phyloP scores from a whole-genome alignment of 2,888 invertebrate genomes.

The Meteorus cinctellus region DNA sequence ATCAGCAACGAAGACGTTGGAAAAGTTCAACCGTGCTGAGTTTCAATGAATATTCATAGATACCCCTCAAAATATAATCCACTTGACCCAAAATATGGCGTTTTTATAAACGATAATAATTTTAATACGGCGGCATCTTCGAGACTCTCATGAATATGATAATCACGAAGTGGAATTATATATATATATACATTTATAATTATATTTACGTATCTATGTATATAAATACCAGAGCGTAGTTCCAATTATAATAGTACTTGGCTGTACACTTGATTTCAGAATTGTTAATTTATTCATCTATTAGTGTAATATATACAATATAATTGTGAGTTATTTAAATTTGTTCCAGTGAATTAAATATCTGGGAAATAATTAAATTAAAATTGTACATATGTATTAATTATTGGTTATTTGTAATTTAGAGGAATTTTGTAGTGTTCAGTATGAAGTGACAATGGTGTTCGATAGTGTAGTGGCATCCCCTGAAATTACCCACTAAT shows the following conservation, averaged over 20 bases:
- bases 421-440: neutral
- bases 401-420: neutral
- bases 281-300: slow-evolving; percentile 45
- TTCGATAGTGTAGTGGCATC: neutral
- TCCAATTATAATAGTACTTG: slow-evolving; percentile 31
- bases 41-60: slow-evolving; percentile 39
- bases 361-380: no score
- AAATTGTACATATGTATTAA: no score
- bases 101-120: slow-evolving; percentile 39
- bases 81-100: slow-evolving; percentile 30
- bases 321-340: neutral
- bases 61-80: slow-evolving; percentile 23
- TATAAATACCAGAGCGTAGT: neutral
- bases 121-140: slow-evolving; percentile 31
- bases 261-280: slow-evolving; percentile 44
- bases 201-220: neutral
- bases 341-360: neutral
- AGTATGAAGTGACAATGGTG: neutral
- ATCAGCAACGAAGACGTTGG: slow-evolving; percentile 7
- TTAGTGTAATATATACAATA: neutral
- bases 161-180: slow-evolving; percentile 30
- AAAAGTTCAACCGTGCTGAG: neutral
- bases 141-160: slow-evolving; percentile 49
- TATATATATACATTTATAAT: no score
- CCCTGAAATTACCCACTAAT: slow-evolving; percentile 19